Conservation (phyloP, 2,888 invertebrate species). For the Vandiemenella viatica region DNA sequence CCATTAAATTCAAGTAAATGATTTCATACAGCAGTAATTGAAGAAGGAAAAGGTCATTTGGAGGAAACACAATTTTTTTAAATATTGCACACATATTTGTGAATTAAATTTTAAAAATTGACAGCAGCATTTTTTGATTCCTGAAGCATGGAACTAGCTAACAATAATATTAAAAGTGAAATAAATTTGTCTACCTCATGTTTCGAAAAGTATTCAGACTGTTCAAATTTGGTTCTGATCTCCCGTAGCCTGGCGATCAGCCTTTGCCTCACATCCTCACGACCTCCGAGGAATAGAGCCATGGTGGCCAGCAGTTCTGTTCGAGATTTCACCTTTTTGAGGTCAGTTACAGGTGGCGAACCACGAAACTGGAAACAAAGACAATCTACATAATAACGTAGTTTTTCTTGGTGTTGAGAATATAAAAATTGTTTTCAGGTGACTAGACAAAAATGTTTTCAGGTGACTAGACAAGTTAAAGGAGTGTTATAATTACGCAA, state of each 20-base stretch:
- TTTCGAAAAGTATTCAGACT: constrained; percentile 65
- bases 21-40: too few species aligned
- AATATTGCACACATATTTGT: too few species aligned
- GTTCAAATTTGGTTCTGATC: constrained; percentile 64
- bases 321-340: constrained; percentile 71
- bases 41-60: too few species aligned
- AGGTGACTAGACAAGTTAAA: background rate
- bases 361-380: constrained; percentile 49
- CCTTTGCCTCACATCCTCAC: constrained; percentile 47
- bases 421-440: too few species aligned
- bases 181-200: constrained; percentile 61
- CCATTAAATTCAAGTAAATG: too few species aligned
- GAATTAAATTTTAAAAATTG: too few species aligned
- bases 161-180: too few species aligned
- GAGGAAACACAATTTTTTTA: too few species aligned
- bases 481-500: too few species aligned
- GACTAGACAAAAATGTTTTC: background rate
- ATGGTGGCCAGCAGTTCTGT: constrained; percentile 60
- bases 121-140: too few species aligned
- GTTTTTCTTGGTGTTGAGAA: too few species aligned
- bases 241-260: constrained; percentile 58
- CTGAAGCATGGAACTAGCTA: too few species aligned
- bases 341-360: constrained; percentile 66
- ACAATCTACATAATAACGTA: constrained; percentile 8
- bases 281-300: constrained; percentile 53